A percentile compares a stretch with the other conserved stretches of the same genome.
These are phyloP conservation scores for Colletes collaris DNA, from an alignment of 2,888 invertebrate species.

Conservation along the genomic window DNA sequence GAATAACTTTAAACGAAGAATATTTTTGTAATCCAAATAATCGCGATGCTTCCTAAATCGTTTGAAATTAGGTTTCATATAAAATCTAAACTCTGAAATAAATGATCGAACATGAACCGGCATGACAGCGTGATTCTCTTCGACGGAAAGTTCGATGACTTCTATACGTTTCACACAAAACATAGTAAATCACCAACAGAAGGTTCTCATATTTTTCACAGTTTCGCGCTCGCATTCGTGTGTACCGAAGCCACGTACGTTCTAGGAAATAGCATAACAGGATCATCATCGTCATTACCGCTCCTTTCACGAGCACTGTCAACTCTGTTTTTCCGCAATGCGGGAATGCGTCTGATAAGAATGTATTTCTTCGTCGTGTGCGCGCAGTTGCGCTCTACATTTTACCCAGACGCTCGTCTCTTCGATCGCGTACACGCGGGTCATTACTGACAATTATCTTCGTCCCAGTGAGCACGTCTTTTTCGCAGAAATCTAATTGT, in stretches of 20 bases:
- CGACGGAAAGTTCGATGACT: background rate
- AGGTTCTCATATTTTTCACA: conserved; percentile 16
- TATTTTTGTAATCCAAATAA: no score
- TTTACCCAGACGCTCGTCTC: conserved; percentile 23
- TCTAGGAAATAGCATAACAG: conserved; percentile 39
- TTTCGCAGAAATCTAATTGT: conserved; percentile 40
- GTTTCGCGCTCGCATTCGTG: background rate
- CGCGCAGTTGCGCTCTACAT: conserved; percentile 20
- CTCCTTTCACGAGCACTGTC: conserved; percentile 48
- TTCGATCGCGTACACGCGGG: conserved; percentile 15
- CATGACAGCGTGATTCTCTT: background rate
- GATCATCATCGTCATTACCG: conserved; percentile 56
- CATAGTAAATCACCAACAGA: conserved; percentile 30
- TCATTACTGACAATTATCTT: conserved; percentile 48
- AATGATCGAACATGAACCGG: background rate
- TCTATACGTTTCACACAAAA: background rate
- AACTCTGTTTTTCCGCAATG: conserved; percentile 35
- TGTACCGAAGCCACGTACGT: conserved; percentile 19
- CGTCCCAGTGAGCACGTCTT: conserved; percentile 6
- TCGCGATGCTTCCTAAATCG: no score
- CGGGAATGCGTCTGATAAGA: conserved; percentile 15
- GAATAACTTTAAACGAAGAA: no score
- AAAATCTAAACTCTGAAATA: background rate
- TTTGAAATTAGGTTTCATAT: no score
- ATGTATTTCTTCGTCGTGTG: conserved; percentile 14